These are phyloP conservation scores for Micromussa lordhowensis DNA, from an alignment of 92 coral and sea anemone species.

Conservation along the genomic window DNA sequence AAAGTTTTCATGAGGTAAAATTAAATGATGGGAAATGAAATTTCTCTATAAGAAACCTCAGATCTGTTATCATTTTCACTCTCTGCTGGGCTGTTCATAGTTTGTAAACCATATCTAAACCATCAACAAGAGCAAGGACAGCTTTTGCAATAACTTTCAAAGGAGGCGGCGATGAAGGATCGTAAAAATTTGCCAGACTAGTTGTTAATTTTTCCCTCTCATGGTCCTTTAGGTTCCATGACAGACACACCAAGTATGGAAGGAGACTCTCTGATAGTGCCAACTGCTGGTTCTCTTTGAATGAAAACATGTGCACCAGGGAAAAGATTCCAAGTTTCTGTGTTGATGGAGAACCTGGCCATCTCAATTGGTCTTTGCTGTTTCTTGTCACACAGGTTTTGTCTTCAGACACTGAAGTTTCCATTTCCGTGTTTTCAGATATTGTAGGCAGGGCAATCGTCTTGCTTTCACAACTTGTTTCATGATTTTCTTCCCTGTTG, in stretches of 20 bases:
- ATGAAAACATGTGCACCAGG: not conserved
- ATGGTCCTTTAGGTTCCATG: not conserved
- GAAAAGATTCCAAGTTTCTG: slow-evolving; percentile 4
- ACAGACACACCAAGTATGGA: slow-evolving; percentile 1
- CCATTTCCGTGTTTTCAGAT: not conserved
- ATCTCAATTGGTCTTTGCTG: not conserved
- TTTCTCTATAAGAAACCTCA: no score
- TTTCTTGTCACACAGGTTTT: not conserved
- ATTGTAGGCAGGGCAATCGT: not conserved
- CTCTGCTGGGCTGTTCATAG: not conserved
- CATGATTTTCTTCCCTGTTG: not conserved
- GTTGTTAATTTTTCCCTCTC: not conserved
- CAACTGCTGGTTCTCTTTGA: slow-evolving; percentile 3
- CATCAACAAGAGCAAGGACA: not conserved
- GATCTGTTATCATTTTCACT: no score
- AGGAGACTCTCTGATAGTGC: not conserved
- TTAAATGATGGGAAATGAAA: no score
- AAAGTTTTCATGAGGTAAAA: no score
- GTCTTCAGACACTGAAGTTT: not conserved
- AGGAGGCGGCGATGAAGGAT: not conserved
- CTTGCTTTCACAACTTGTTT: not conserved
- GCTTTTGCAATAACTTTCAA: not conserved
- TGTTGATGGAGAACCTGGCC: slow-evolving; percentile 70
- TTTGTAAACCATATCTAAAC: not conserved
- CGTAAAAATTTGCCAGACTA: not conserved